Percentiles rank a stretch among this genome's conserved stretches.
These are phyloP conservation scores for Bembecia ichneumoniformis DNA, from an alignment of 2,888 invertebrate genomes.

Conservation along the genomic window DNA sequence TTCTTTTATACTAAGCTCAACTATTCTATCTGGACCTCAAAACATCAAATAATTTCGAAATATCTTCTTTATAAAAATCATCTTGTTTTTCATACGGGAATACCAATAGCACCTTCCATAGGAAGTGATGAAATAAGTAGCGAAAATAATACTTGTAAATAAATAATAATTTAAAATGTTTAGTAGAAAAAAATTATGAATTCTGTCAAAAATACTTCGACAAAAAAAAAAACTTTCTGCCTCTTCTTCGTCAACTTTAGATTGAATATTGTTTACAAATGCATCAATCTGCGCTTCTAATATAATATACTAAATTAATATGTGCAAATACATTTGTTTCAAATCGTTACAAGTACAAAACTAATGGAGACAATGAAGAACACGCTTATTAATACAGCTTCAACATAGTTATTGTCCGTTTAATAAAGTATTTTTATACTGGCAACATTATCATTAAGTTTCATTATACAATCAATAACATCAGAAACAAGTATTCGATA, in stretches of 20 bases:
- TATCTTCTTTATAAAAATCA: slow-evolving; percentile 2
- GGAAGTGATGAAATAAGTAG: slow-evolving; percentile 26
- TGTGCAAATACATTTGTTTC: neutral
- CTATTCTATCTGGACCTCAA: neutral
- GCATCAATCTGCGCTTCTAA: neutral
- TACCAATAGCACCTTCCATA: slow-evolving; percentile 41
- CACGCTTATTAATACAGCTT: neutral
- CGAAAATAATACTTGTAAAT: neutral
- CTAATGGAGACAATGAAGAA: neutral
- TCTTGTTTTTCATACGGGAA: slow-evolving; percentile 1
- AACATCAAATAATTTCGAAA: slow-evolving; percentile 3
- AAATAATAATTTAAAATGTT: neutral
- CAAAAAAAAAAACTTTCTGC: too few species aligned
- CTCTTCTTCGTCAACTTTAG: neutral
- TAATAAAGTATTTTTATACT: neutral
- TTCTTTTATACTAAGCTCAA: neutral
- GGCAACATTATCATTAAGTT: neutral
- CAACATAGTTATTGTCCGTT: neutral
- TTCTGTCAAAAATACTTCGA: too few species aligned
- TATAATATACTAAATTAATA: neutral
- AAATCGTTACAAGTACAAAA: neutral
- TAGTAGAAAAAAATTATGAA: neutral
- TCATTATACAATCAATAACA: neutral
- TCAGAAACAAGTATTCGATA: too few species aligned
- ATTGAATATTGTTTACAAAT: neutral